phyloP scores from a whole-genome alignment of 2,888 invertebrate species.

The Galerucella nymphaeae region DNA sequence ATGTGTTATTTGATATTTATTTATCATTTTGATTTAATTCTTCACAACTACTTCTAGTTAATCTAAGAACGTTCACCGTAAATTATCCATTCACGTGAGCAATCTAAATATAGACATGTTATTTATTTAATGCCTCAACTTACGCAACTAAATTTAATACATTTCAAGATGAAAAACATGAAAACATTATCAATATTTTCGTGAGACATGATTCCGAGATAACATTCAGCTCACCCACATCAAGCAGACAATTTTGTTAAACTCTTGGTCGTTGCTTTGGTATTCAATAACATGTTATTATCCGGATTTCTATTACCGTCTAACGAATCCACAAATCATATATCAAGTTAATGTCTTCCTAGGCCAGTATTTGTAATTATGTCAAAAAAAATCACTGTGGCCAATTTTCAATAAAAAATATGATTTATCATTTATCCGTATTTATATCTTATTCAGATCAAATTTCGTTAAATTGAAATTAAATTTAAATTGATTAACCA shows the following conservation, averaged over 20 bases:
- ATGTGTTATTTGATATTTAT: too few relatives aligned
- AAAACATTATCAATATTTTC: constrained; percentile 7
- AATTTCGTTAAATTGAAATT: too few relatives aligned
- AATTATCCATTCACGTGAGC: neutral
- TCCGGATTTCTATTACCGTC: constrained; percentile 41
- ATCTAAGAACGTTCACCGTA: too few relatives aligned
- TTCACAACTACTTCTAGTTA: too few relatives aligned
- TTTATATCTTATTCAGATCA: too few relatives aligned
- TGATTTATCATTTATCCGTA: too few relatives aligned
- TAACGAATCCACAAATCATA: constrained; percentile 38
- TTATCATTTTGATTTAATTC: too few relatives aligned
- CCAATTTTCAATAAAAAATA: neutral
- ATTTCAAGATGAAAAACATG: neutral
- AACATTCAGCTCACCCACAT: constrained; percentile 24
- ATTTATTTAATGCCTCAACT: neutral
- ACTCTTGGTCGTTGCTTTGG: constrained; percentile 13
- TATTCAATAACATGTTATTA: constrained; percentile 39
- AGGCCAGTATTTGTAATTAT: constrained; percentile 7
- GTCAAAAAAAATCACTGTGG: neutral
- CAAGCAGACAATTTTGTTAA: constrained; percentile 23
- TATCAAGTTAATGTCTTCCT: constrained; percentile 1
- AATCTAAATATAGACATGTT: neutral
- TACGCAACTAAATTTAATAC: neutral
- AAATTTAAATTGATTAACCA: too few relatives aligned
- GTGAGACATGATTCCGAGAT: constrained; percentile 22